These are phyloP conservation scores for Anarrhichthys ocellatus DNA, from an alignment of 2,113 vertebrate species.

Conservation along the genomic window DNA sequence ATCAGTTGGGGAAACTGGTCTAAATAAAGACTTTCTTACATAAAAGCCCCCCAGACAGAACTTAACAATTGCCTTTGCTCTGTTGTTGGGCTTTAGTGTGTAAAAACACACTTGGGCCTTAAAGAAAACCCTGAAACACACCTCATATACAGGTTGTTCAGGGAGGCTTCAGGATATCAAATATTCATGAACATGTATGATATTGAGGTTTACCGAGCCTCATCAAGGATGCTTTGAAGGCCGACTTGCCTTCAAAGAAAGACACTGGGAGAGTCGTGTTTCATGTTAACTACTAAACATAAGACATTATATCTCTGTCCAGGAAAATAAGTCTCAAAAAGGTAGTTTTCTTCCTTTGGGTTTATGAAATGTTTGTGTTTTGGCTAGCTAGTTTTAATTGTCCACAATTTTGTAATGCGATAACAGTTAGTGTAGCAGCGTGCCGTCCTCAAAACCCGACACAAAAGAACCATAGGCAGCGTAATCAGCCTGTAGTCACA, in stretches of 20 bases:
- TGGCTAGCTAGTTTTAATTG: background rate
- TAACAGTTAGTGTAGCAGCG: background rate
- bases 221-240: background rate
- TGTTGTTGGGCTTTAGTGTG: background rate
- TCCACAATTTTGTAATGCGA: background rate
- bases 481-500: constrained; percentile 19
- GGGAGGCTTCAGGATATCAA: background rate
- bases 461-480: background rate
- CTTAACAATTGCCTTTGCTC: background rate
- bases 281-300: background rate
- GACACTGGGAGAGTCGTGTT: background rate
- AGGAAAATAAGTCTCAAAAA: background rate
- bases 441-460: background rate
- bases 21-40: constrained; percentile 2
- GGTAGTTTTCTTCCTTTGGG: background rate
- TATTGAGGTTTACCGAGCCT: background rate
- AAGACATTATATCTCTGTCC: background rate
- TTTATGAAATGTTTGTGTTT: background rate
- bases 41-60: background rate
- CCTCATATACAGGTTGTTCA: background rate
- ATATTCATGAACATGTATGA: background rate
- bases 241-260: background rate
- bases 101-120: background rate
- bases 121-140: background rate
- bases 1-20: background rate